Percentiles rank a stretch among this genome's conserved stretches.
These are phyloP conservation scores for Syrrhaptes paradoxus DNA, from an alignment of 2,113 vertebrate genomes.

Conservation along the genomic window DNA sequence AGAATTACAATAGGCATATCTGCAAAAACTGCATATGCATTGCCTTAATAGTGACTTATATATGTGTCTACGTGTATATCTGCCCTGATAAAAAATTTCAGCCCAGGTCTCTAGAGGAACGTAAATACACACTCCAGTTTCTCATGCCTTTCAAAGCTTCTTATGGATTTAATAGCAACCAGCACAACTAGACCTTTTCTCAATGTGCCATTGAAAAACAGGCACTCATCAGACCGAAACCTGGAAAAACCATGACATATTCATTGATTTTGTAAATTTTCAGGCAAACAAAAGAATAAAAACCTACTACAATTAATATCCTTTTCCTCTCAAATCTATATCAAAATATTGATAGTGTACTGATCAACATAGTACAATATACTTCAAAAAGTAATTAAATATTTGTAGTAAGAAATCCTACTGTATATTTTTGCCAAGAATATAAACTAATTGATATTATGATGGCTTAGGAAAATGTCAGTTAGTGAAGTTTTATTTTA, in stretches of 20 bases:
- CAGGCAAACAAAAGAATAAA: background rate
- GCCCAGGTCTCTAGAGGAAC: background rate
- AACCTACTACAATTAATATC: background rate
- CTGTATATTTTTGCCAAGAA: background rate
- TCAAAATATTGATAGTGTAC: background rate
- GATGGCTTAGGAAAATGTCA: background rate
- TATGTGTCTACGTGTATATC: fast-evolving
- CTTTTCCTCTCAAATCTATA: background rate
- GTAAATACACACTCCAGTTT: background rate
- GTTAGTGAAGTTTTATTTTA: background rate
- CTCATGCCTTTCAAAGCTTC: background rate
- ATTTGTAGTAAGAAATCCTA: background rate
- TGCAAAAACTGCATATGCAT: background rate
- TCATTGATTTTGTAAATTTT: background rate
- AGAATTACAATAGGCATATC: background rate
- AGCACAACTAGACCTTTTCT: background rate
- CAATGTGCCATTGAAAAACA: background rate
- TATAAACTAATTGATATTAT: background rate
- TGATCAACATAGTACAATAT: background rate
- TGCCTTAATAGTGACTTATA: background rate
- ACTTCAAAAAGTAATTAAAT: background rate
- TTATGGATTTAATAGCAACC: background rate
- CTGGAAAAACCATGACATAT: background rate
- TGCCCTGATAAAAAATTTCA: background rate
- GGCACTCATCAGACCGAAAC: background rate